phyloP scores from a whole-genome alignment of 2,888 invertebrate species.

The Leucozona laternaria region DNA sequence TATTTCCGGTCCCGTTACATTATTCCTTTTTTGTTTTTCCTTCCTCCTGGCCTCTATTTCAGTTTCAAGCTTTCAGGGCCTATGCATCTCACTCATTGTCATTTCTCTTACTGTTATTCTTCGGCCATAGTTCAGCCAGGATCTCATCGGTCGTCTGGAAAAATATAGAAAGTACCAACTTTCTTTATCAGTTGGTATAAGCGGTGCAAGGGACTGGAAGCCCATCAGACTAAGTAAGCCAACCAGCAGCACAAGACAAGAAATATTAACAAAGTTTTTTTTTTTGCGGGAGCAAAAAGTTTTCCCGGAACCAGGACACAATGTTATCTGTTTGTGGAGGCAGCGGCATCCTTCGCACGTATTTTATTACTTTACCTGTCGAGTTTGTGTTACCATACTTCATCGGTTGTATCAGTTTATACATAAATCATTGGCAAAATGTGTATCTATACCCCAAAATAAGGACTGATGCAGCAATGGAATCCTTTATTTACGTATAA shows the following conservation, averaged over 20 bases:
- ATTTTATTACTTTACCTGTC: constrained; percentile 61
- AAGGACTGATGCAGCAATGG: neutral
- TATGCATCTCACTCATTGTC: constrained; percentile 53
- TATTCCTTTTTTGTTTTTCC: constrained; percentile 10
- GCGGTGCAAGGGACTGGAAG: constrained; percentile 51
- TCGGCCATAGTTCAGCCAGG: constrained; percentile 29
- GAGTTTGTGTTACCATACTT: constrained; percentile 49
- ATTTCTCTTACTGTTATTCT: constrained; percentile 13
- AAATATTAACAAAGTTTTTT: constrained; percentile 72
- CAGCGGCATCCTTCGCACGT: constrained; percentile 58
- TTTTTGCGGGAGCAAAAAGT: constrained; percentile 36
- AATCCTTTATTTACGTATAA: neutral
- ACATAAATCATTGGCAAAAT: neutral
- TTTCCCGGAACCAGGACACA: constrained; percentile 49
- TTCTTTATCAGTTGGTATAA: constrained; percentile 46
- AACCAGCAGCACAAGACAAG: constrained; percentile 32
- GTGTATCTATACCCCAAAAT: neutral
- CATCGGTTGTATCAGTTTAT: constrained; percentile 41
- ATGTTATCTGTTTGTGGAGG: constrained; percentile 64
- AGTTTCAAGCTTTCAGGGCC: constrained; percentile 17
- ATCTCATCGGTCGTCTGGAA: constrained; percentile 31
- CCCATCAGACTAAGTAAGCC: constrained; percentile 14
- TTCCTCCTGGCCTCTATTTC: constrained; percentile 4
- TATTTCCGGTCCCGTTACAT: constrained; percentile 50
- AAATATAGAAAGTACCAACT: constrained; percentile 47